Percentiles rank a stretch among this genome's conserved stretches.
phyloP scores from a whole-genome alignment of 2,113 vertebrate species.

The Copsychus sechellarum region DNA sequence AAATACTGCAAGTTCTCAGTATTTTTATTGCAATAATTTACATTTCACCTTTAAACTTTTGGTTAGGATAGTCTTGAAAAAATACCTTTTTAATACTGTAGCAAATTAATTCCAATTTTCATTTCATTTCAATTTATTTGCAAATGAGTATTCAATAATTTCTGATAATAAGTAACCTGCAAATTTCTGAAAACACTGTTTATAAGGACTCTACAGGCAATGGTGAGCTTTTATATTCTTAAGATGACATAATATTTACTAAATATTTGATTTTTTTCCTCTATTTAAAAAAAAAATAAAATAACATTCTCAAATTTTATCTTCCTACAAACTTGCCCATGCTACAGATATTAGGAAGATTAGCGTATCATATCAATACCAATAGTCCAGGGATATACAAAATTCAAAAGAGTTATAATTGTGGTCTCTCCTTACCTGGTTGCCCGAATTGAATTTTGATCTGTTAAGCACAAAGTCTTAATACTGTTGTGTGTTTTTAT shows the following conservation, averaged over 20 bases:
- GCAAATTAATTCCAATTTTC: background rate
- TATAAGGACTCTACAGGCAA: background rate
- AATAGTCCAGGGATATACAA: background rate
- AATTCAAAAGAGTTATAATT: background rate
- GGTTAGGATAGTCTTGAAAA: background rate
- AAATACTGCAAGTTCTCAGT: background rate
- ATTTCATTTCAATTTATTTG: background rate
- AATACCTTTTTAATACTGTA: background rate
- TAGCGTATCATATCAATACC: background rate
- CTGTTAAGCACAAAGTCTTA: background rate
- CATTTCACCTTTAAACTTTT: background rate
- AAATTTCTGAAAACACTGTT: background rate
- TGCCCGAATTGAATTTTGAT: background rate
- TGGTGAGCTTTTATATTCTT: background rate
- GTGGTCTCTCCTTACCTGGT: background rate
- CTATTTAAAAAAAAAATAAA: fast-evolving
- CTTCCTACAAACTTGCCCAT: background rate
- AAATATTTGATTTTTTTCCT: background rate
- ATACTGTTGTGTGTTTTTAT: background rate
- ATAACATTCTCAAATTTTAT: background rate
- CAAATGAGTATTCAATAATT: background rate
- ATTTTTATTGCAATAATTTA: background rate
- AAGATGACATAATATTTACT: background rate
- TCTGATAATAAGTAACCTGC: background rate
- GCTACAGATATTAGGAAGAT: background rate